Conservation (phyloP, 1,140 invertebrate species). For the Pentalonia nigronervosa region DNA sequence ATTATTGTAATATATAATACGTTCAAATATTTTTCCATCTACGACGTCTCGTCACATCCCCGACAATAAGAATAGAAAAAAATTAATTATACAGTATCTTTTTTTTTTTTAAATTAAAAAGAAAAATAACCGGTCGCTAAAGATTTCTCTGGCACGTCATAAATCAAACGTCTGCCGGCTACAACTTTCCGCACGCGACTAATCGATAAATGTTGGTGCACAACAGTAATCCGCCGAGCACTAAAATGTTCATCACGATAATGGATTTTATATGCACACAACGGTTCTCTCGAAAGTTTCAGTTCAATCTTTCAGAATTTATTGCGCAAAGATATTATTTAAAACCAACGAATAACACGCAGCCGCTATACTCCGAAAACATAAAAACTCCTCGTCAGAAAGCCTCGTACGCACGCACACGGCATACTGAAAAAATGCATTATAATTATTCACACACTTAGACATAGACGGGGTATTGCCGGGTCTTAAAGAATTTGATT, state of each 20-base stretch:
- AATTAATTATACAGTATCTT: neutral
- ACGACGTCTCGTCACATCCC: neutral
- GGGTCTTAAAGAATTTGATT: neutral
- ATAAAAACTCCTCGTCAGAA: neutral
- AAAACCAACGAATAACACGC: neutral
- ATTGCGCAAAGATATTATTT: neutral
- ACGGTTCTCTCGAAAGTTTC: neutral
- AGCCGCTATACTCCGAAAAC: neutral
- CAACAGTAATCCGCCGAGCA: neutral
- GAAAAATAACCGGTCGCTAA: neutral
- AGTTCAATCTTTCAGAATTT: constrained; percentile 9
- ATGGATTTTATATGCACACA: constrained; percentile 6
- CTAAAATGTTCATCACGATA: constrained; percentile 19
- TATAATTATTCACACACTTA: neutral
- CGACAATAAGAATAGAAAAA: neutral
- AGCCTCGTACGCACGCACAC: neutral
- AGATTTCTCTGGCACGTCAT: constrained; percentile 32
- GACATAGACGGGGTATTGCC: neutral
- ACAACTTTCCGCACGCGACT: constrained; percentile 16
- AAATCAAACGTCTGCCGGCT: constrained; percentile 15
- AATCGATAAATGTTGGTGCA: constrained; percentile 26
- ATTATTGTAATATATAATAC: neutral
- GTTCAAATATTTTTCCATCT: neutral
- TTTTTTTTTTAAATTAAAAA: constrained; percentile 26
- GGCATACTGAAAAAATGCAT: too few relatives aligned